Evolutionary conservation across 2,113 vertebrate species (phyloP).

Genomic region (Caranx melampygus): DNA sequence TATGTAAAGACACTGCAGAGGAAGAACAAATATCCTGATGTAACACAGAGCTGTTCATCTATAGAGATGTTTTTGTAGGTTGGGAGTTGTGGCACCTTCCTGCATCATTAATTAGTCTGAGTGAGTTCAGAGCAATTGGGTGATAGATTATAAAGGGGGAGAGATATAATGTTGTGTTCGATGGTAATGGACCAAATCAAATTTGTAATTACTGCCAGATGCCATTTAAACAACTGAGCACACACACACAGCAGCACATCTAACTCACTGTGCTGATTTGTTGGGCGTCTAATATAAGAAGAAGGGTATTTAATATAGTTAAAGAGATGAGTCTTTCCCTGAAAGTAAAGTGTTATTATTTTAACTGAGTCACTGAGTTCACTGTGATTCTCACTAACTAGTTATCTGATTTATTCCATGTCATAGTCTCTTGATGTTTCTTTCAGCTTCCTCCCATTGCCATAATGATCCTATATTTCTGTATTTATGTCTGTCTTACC

Average conservation of each 20-base stretch:
- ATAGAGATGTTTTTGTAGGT: constrained; percentile 8
- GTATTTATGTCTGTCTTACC: not conserved
- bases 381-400: not conserved
- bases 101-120: constrained; percentile 53
- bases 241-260: constrained; percentile 14
- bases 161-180: constrained; percentile 44
- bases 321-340: not conserved
- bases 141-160: constrained; percentile 58
- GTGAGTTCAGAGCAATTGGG: constrained; percentile 58
- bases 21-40: constrained; percentile 18
- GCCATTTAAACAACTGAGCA: constrained; percentile 24
- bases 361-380: constrained; percentile 7
- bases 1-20: not conserved
- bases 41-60: constrained; percentile 1
- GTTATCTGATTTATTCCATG: not conserved
- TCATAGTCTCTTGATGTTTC: not conserved
- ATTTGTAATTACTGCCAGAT: constrained; percentile 66
- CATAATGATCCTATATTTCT: constrained; percentile 2
- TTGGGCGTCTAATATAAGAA: constrained; percentile 11
- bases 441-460: constrained; percentile 17
- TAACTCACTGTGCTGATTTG: constrained; percentile 16
- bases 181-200: constrained; percentile 62
- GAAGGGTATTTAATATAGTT: constrained; percentile 1
- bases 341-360: not conserved
- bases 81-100: constrained; percentile 48